phyloP scores from a whole-genome alignment of 2,113 vertebrate genomes.

The Corydoras sp. region DNA sequence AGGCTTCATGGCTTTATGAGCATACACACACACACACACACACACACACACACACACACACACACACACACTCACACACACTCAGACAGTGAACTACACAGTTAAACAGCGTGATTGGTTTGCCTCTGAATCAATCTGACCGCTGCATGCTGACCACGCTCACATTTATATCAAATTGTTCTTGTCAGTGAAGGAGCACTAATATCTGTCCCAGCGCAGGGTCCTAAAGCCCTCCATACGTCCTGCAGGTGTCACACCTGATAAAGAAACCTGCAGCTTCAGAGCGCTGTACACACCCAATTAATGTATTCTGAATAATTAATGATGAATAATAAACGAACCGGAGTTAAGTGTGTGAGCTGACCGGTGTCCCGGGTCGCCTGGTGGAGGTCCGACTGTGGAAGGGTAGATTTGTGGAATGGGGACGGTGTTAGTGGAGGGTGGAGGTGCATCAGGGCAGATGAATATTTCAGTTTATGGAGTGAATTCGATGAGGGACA shows the following conservation, averaged over 20 bases:
- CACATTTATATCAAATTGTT: constrained; percentile 17
- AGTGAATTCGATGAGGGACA: constrained; percentile 13
- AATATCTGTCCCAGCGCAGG: background rate
- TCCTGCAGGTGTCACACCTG: too few species aligned
- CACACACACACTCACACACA: constrained; percentile 12
- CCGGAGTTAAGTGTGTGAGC: too few species aligned
- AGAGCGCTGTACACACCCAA: too few species aligned
- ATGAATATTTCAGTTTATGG: background rate
- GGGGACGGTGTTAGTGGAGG: too few species aligned
- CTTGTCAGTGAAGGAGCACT: constrained; percentile 21
- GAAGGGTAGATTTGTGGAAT: too few species aligned
- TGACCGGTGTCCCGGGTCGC: too few species aligned
- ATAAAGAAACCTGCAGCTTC: too few species aligned
- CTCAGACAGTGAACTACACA: constrained; percentile 34
- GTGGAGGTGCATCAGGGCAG: too few species aligned
- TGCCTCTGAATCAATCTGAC: constrained; percentile 41
- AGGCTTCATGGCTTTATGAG: constrained; percentile 23
- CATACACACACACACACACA: constrained; percentile 22
- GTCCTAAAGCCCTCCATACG: background rate
- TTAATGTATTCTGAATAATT: too few species aligned
- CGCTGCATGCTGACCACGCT: constrained; percentile 25
- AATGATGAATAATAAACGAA: too few species aligned
- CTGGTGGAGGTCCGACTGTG: too few species aligned
- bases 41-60: constrained; percentile 24
- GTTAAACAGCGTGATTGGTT: constrained; percentile 40